Percentiles rank a stretch among this genome's conserved stretches.
phyloP scores from a whole-genome alignment of 35 echinoderm and acorn worm species.

The Eucidaris tribuloides region DNA sequence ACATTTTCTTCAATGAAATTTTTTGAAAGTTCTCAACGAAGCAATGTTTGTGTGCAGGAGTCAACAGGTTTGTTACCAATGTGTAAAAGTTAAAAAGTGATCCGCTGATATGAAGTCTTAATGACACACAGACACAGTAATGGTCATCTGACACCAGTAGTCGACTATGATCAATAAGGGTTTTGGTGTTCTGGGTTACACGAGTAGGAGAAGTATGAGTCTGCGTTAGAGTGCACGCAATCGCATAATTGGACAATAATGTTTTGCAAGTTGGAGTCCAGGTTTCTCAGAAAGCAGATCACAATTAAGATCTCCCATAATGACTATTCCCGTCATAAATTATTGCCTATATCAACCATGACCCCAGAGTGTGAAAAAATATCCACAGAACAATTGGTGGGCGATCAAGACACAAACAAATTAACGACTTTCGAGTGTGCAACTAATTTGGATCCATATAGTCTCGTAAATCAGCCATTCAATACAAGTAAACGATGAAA shows the following conservation, averaged over 20 bases:
- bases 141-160: background rate
- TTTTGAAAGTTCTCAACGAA: background rate
- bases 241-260: background rate
- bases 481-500: background rate
- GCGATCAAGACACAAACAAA: background rate
- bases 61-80: background rate
- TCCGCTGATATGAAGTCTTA: conserved; percentile 1
- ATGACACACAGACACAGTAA: background rate
- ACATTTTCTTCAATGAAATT: background rate
- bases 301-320: background rate
- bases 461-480: background rate
- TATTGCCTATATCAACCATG: background rate
- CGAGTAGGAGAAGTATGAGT: background rate
- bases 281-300: background rate
- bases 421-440: background rate
- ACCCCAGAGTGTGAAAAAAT: background rate
- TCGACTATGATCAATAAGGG: background rate
- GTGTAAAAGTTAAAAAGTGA: background rate
- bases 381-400: background rate
- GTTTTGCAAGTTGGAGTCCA: background rate
- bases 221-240: background rate
- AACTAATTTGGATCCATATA: background rate
- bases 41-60: background rate
- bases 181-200: conserved; percentile 7
- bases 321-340: background rate